Percentiles rank a stretch among this genome's conserved stretches.
phyloP scores from a whole-genome alignment of 2,113 vertebrate species.

The Monopterus albus region DNA sequence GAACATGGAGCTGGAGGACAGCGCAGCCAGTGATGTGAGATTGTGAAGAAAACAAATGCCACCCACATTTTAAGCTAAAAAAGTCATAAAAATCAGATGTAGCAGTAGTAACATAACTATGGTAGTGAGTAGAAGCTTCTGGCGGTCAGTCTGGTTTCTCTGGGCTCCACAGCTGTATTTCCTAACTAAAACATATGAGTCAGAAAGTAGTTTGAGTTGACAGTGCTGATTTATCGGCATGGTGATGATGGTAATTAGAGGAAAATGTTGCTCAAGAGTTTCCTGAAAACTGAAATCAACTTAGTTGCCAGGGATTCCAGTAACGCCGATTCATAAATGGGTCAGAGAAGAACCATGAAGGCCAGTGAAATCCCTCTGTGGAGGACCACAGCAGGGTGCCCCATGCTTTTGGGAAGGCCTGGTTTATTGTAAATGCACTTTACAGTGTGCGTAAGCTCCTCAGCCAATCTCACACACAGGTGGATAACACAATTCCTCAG shows the following conservation, averaged over 20 bases:
- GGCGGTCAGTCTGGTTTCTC: background rate
- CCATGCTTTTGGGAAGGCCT: too few relatives aligned
- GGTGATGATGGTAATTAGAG: background rate
- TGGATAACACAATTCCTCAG: background rate
- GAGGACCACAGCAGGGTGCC: background rate
- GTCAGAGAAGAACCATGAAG: background rate
- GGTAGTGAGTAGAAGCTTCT: background rate
- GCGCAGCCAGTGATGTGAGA: background rate
- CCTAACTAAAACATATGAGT: background rate
- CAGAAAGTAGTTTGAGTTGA: slow-evolving; percentile 1
- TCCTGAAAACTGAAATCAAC: slow-evolving; percentile 17
- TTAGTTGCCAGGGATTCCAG: slow-evolving; percentile 24
- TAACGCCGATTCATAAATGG: slow-evolving; percentile 40
- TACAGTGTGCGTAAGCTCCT: too few relatives aligned
- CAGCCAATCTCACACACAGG: background rate
- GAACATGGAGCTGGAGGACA: background rate
- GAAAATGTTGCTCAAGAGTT: slow-evolving; percentile 24
- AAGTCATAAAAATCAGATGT: background rate
- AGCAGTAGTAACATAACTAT: background rate
- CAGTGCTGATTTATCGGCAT: background rate
- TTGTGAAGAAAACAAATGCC: background rate
- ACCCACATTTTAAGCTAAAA: too few relatives aligned
- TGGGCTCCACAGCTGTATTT: background rate
- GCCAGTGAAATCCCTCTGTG: background rate
- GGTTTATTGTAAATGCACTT: too few relatives aligned